phyloP scores from a whole-genome alignment of 2,888 invertebrate genomes.

The Dryococelus australis region DNA sequence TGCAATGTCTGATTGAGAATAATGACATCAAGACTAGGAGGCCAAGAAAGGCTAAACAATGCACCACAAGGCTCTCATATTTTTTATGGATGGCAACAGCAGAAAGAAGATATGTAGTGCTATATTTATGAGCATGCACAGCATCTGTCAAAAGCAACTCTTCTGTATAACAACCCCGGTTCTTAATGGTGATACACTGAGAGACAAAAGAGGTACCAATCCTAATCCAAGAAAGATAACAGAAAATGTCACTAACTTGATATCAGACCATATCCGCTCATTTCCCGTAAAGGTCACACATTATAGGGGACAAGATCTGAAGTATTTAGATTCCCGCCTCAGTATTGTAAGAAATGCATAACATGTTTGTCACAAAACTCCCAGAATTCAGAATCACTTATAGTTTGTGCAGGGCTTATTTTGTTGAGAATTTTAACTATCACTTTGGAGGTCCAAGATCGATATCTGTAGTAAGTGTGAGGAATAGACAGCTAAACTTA shows the following conservation, averaged over 20 bases:
- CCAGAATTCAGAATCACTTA: not conserved
- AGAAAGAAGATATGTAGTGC: not conserved
- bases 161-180: not conserved
- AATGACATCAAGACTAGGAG: not conserved
- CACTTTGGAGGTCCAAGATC: not conserved
- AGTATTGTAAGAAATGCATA: not conserved
- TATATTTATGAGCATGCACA: not conserved
- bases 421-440: not conserved
- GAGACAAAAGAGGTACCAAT: slow-evolving; percentile 12
- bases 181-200: not conserved
- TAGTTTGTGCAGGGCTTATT: not conserved
- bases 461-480: not conserved
- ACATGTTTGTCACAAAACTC: slow-evolving; percentile 3
- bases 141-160: not conserved
- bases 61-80: not conserved
- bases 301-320: not conserved
- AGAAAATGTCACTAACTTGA: not conserved
- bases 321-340: slow-evolving; percentile 16
- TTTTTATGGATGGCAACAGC: not conserved
- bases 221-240: not conserved
- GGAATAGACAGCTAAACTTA: not conserved
- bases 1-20: not conserved
- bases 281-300: not conserved
- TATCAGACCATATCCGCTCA: not conserved
- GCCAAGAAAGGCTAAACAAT: not conserved